Conservation (phyloP, 1,140 invertebrate genomes). For the Neodiprion virginianus region DNA sequence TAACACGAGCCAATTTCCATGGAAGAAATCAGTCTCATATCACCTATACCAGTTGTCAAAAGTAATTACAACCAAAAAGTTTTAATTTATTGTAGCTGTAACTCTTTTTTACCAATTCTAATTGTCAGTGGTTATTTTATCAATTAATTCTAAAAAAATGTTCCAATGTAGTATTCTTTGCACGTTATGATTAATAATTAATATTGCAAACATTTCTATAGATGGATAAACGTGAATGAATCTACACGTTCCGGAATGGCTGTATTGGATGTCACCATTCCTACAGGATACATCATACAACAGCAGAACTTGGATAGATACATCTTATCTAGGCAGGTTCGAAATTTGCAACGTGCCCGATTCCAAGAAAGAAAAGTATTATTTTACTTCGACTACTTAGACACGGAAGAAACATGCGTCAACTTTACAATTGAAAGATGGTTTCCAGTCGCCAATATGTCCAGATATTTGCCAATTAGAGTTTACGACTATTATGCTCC, state of each 20-base stretch:
- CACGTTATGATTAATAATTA: neutral
- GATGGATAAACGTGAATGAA: conserved; percentile 82
- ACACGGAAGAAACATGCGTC: conserved; percentile 84
- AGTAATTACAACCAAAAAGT: conserved; percentile 59
- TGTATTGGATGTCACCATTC: conserved; percentile 89
- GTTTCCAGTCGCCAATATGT: conserved; percentile 97
- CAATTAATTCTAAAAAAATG: neutral
- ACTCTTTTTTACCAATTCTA: conserved; percentile 3
- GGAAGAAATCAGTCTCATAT: conserved; percentile 95
- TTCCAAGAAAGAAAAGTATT: conserved; percentile 82
- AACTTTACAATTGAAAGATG: conserved; percentile 93
- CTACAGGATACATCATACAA: conserved; percentile 93
- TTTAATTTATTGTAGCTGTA: conserved; percentile 18
- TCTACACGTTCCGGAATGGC: conserved; percentile 87
- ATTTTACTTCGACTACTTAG: conserved; percentile 95
- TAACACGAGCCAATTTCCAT: conserved; percentile 75
- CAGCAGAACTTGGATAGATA: conserved; percentile 89
- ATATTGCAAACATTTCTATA: conserved; percentile 46
- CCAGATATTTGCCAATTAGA: conserved; percentile 85
- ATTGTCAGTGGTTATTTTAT: conserved; percentile 10
- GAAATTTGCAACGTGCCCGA: conserved; percentile 84
- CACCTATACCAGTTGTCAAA: conserved; percentile 81
- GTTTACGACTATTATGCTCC: conserved; percentile 97
- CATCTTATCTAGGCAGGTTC: conserved; percentile 75
- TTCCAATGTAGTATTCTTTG: too few species aligned